A percentile compares a stretch with the other conserved stretches of the same genome.
phyloP scores from a whole-genome alignment of 2,797 vertebrate species.

The Sorex maritimensis region DNA sequence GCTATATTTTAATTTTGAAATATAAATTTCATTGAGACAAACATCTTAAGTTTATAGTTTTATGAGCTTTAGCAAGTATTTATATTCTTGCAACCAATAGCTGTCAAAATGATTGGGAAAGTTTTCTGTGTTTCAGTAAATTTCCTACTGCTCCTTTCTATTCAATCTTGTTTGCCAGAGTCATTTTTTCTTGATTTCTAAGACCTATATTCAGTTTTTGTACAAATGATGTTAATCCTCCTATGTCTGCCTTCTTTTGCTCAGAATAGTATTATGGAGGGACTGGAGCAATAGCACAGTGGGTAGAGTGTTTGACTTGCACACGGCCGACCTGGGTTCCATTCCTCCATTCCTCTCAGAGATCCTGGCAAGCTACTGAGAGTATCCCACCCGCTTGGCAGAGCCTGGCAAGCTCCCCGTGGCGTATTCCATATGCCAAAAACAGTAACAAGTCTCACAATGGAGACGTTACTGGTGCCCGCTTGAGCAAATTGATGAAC shows the following conservation, averaged over 20 bases:
- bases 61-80: slow-evolving; percentile 10
- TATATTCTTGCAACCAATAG: background rate
- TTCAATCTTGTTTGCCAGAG: background rate
- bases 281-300: no score
- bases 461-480: no score
- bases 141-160: background rate
- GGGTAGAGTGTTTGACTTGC: no score
- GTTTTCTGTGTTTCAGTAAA: background rate
- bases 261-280: no score
- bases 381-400: no score
- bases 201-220: background rate
- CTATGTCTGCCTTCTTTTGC: background rate
- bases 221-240: background rate
- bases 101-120: background rate
- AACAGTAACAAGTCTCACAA: no score
- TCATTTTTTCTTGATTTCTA: background rate
- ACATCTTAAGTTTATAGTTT: background rate
- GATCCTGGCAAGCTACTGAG: no score
- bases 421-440: no score
- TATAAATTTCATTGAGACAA: slow-evolving; percentile 12
- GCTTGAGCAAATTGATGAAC: no score
- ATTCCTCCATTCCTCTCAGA: no score
- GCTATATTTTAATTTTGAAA: slow-evolving; percentile 42
- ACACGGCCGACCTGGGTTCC: no score
- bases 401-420: no score